Evolutionary conservation across 2,888 invertebrate species (phyloP), one percentile per base, ranked within the genome.

Genomic region (Pseudanteris insignis): DNA sequence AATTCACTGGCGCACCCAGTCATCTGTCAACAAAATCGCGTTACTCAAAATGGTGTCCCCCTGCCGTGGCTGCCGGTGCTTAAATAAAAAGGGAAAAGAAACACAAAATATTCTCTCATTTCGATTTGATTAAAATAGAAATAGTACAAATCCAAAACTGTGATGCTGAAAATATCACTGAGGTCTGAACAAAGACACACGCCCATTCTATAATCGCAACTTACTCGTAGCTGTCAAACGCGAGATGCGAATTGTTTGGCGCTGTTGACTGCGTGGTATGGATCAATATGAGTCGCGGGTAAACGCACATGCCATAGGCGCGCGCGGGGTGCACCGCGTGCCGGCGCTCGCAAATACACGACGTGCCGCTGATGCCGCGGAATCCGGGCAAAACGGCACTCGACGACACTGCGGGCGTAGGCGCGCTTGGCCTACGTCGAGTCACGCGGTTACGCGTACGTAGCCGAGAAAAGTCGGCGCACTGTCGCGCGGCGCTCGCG

Each of bases 241-340:
- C 36, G 53, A 59, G 59, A 62, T 48, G 59, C 63, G 67, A 72
- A 68, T 68, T 68, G 70, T n/a, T 67, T 68, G 64, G 12, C 66
- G 68, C 64, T 64, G 66, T 71, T 21, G 3, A 7, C 7, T 67
- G 64, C 63, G 69, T 70, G 66, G 64, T 66, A 65, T 64, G 69
- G 75, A 77, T 77, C 78, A 77, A 77, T 77, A 78, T 67, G 63
- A 69, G n/a, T n/a, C n/a, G n/a, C 63, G 60, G 63, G 62, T 68
- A 71, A 71, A 70, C 71, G 68, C 76, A 76, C 75, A 74, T 75
- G 74, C 70, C 70, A 67, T n/a, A n/a, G n/a, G n/a, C n/a, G n/a
- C 62, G 54, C 55, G 55, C 54, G 44, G 29, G 33, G 48, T 40
- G 15, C 47, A 58, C 50, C 41, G 37, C 50, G 46, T 15, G 41